Conservation (phyloP, 2,888 invertebrate species). For the Platycheirus rosarum region DNA sequence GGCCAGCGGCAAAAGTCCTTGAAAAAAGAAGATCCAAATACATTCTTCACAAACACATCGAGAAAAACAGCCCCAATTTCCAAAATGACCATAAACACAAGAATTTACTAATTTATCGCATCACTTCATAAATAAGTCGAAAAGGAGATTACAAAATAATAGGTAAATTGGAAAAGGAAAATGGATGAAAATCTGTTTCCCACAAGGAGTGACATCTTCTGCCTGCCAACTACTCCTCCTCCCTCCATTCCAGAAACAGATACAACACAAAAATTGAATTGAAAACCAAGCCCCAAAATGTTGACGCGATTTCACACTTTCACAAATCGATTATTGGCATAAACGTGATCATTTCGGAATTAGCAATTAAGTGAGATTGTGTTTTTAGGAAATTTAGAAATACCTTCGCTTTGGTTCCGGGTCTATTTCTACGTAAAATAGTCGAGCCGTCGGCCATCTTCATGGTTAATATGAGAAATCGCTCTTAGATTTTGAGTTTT, state of each 20-base stretch:
- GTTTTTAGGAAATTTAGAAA: slow-evolving; percentile 53
- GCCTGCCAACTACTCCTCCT: slow-evolving; percentile 2
- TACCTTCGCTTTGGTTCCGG: slow-evolving; percentile 95
- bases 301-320: slow-evolving; percentile 52
- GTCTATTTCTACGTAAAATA: slow-evolving; percentile 93
- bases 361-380: slow-evolving; percentile 48
- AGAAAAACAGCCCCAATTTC: background rate
- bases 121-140: background rate
- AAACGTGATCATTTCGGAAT: slow-evolving; percentile 4
- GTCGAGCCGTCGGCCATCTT: slow-evolving; percentile 93
- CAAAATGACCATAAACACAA: slow-evolving; percentile 31
- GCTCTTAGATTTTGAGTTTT: too few species aligned
- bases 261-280: slow-evolving; percentile 18
- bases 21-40: slow-evolving; percentile 51
- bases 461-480: slow-evolving; percentile 83
- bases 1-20: slow-evolving; percentile 99
- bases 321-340: slow-evolving; percentile 59
- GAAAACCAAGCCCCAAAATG: slow-evolving; percentile 73
- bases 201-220: slow-evolving; percentile 54
- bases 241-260: background rate
- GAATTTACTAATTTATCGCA: slow-evolving; percentile 3
- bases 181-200: slow-evolving; percentile 45
- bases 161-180: slow-evolving; percentile 21
- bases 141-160: background rate
- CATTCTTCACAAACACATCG: background rate